Conservation (phyloP, 1,140 invertebrate species). For the Lasioglossum baleicum region DNA sequence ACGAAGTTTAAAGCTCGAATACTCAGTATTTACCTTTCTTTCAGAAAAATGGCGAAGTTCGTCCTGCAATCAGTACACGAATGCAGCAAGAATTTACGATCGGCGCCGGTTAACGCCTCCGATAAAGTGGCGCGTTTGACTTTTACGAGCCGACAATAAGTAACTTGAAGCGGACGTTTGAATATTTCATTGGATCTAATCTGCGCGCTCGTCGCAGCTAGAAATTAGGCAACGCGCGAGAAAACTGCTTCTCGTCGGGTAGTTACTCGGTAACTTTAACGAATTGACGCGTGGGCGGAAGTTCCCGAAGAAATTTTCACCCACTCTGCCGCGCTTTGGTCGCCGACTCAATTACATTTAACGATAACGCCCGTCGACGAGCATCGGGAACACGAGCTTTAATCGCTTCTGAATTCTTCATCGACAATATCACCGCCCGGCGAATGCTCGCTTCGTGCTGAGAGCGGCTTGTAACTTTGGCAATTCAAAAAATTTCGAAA, state of each 20-base stretch:
- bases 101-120: constrained; percentile 9
- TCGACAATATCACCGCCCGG: too few species aligned
- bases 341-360: not conserved
- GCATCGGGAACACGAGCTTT: not conserved
- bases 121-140: constrained; percentile 16
- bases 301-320: not conserved
- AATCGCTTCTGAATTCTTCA: not conserved
- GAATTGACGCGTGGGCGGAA: not conserved
- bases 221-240: constrained; percentile 20
- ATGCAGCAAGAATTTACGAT: too few species aligned
- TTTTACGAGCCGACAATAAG: constrained; percentile 44
- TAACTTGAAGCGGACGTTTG: constrained; percentile 8
- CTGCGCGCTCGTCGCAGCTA: not conserved
- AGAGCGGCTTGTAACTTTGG: too few species aligned
- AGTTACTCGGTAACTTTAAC: too few species aligned
- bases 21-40: too few species aligned
- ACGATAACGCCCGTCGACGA: too few species aligned
- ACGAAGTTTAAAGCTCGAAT: too few species aligned
- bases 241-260: not conserved
- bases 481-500: too few species aligned
- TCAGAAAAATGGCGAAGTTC: too few species aligned
- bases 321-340: not conserved
- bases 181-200: constrained; percentile 41
- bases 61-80: too few species aligned
- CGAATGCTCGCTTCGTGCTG: too few species aligned